Percentiles rank a stretch among this genome's conserved stretches.
These are phyloP conservation scores for Gymnocypris eckloni DNA, from an alignment of 2,797 vertebrate species.

Conservation along the genomic window DNA sequence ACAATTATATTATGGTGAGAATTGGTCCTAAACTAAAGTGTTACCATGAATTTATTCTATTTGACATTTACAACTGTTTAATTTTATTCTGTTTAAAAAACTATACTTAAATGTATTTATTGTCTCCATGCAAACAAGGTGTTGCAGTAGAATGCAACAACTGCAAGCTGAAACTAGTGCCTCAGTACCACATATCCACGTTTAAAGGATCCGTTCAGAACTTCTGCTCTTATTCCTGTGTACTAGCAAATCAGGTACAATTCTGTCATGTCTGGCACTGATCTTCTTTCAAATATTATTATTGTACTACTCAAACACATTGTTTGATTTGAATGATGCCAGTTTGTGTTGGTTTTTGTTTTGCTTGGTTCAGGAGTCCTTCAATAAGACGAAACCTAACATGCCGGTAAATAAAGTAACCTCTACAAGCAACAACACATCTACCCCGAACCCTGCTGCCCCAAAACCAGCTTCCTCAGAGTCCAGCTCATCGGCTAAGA, in stretches of 20 bases:
- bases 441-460: constrained; percentile 27
- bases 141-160: constrained; percentile 88
- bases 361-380: constrained; percentile 71
- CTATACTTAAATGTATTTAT: not conserved
- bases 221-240: constrained; percentile 94
- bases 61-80: not conserved
- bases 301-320: too few relatives aligned
- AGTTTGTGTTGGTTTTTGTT: not conserved
- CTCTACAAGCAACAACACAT: not conserved
- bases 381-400: constrained; percentile 69
- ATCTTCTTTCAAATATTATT: too few relatives aligned
- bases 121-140: constrained; percentile 71
- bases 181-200: constrained; percentile 97
- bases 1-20: not conserved
- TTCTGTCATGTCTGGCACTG: not conserved
- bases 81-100: not conserved
- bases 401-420: constrained; percentile 51
- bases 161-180: constrained; percentile 86
- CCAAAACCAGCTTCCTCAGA: not conserved
- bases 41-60: not conserved
- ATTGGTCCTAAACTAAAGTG: not conserved
- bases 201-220: constrained; percentile 95
- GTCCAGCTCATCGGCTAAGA: constrained; percentile 54
- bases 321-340: not conserved
- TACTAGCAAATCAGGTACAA: constrained; percentile 90